phyloP scores from a whole-genome alignment of 2,113 vertebrate species.

The Rhynchomys soricoides region DNA sequence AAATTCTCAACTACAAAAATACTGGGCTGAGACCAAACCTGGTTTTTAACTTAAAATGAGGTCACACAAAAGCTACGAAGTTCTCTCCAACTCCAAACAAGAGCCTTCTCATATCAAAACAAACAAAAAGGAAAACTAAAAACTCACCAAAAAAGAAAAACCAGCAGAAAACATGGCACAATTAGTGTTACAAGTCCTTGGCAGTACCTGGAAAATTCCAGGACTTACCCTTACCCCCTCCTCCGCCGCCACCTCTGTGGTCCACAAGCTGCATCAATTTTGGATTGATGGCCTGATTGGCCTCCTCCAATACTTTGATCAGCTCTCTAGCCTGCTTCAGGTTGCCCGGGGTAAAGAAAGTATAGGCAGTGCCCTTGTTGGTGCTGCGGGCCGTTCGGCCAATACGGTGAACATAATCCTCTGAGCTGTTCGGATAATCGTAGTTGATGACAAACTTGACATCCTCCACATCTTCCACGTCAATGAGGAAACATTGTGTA shows the following conservation, averaged over 20 bases:
- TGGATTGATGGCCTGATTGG: conserved; percentile 97
- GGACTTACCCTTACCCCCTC: conserved; percentile 88
- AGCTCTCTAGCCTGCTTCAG: conserved; percentile 96
- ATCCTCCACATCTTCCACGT: conserved; percentile 96
- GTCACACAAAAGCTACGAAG: background rate
- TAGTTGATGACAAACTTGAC: conserved; percentile 99
- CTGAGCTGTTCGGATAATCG: conserved; percentile 98
- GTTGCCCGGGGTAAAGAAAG: conserved; percentile 99
- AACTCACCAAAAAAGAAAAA: background rate
- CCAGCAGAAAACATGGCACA: background rate
- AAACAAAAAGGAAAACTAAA: background rate
- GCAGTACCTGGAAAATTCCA: conserved; percentile 76
- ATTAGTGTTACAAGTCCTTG: conserved; percentile 31
- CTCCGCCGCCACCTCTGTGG: conserved; percentile 93
- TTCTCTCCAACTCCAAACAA: background rate
- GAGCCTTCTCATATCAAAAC: background rate
- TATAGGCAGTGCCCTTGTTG: conserved; percentile 99
- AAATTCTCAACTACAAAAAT: background rate
- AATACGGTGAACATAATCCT: conserved; percentile 98
- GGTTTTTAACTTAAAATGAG: background rate
- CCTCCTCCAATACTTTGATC: conserved; percentile 96
- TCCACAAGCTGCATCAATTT: conserved; percentile 97
- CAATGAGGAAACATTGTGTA: conserved; percentile 81
- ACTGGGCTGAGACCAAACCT: background rate
- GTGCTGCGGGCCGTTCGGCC: conserved; percentile 98